Conservation (phyloP, 2,797 vertebrate species). For the Philypnodon macrostomus region DNA sequence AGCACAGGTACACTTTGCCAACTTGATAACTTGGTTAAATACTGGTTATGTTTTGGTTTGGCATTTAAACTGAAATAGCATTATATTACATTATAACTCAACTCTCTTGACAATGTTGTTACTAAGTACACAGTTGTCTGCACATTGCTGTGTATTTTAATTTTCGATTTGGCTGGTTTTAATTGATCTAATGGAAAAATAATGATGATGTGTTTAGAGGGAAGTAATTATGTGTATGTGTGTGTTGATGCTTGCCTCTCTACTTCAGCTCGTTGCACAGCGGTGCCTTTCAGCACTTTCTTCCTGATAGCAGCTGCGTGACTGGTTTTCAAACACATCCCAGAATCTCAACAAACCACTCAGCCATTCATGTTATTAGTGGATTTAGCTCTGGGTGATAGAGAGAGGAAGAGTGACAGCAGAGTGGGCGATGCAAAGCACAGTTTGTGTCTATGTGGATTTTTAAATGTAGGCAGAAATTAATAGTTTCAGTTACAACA, state of each 20-base stretch:
- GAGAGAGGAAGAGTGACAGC: constrained; percentile 8
- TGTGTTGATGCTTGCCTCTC: constrained; percentile 36
- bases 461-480: constrained; percentile 9
- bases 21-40: no score
- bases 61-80: no score
- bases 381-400: constrained; percentile 9
- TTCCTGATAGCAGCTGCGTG: constrained; percentile 40
- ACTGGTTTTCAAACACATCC: constrained; percentile 36
- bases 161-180: constrained; percentile 23
- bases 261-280: constrained; percentile 19
- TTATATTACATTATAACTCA: no score
- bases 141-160: constrained; percentile 24
- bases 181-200: constrained; percentile 36
- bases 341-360: constrained; percentile 24
- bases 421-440: constrained; percentile 4
- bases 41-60: no score
- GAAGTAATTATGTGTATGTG: constrained; percentile 7
- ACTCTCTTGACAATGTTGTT: neutral
- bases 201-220: constrained; percentile 21
- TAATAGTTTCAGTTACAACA: neutral
- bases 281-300: constrained; percentile 36
- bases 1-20: no score
- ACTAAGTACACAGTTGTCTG: neutral
- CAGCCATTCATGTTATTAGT: constrained; percentile 30
- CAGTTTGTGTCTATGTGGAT: constrained; percentile 7